These are phyloP conservation scores for Serranus cabrilla DNA, from an alignment of 2,797 vertebrate species.

Conservation along the genomic window DNA sequence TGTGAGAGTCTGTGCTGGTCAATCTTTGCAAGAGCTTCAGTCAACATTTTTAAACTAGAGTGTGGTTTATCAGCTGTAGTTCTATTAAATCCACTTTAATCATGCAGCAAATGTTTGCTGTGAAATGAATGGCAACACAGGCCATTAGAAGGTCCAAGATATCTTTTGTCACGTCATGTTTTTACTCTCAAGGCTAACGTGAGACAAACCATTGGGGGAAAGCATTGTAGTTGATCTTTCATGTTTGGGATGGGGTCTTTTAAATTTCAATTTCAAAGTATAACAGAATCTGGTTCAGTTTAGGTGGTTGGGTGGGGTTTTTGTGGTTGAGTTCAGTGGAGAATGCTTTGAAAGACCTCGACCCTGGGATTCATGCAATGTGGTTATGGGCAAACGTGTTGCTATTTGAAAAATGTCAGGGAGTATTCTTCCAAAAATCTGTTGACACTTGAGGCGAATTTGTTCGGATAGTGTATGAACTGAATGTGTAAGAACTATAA, in stretches of 20 bases:
- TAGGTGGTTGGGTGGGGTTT: slow-evolving; percentile 83
- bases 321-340: slow-evolving; percentile 78
- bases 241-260: slow-evolving; percentile 52
- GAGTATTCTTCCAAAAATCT: slow-evolving; percentile 59
- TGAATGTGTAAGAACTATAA: slow-evolving; percentile 33
- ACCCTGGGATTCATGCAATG: slow-evolving; percentile 79
- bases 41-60: slow-evolving; percentile 51
- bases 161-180: slow-evolving; percentile 30
- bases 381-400: slow-evolving; percentile 80
- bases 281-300: slow-evolving; percentile 83
- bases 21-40: slow-evolving; percentile 41
- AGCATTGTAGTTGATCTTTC: slow-evolving; percentile 32
- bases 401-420: slow-evolving; percentile 83
- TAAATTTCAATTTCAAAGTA: slow-evolving; percentile 69
- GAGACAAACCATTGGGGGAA: slow-evolving; percentile 21
- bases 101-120: slow-evolving; percentile 36
- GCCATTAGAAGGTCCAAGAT: slow-evolving; percentile 9
- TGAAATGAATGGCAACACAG: slow-evolving; percentile 16
- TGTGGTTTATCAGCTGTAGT: slow-evolving; percentile 33
- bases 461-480: slow-evolving; percentile 39
- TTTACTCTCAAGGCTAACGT: slow-evolving; percentile 6
- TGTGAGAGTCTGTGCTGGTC: slow-evolving; percentile 31
- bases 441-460: slow-evolving; percentile 60
- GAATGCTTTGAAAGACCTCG: slow-evolving; percentile 83
- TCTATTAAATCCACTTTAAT: slow-evolving; percentile 21